Evolutionary conservation across 2,113 vertebrate genomes (phyloP).

Genomic region (Callaeas wilsoni): DNA sequence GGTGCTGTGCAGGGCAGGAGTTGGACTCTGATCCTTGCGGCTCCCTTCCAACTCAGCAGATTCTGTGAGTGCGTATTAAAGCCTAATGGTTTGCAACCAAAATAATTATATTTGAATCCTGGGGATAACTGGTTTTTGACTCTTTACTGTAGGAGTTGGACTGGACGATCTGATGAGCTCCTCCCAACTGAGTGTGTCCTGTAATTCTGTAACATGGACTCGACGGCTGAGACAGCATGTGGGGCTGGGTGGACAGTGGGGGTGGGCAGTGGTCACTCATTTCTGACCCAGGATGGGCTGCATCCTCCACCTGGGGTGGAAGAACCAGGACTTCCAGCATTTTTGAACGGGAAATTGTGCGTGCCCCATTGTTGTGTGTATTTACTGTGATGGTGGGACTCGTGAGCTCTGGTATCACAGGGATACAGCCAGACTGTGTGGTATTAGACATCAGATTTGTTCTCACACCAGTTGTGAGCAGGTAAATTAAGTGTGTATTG

Average conservation of each 20-base stretch:
- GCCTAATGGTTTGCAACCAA: neutral
- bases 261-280: neutral
- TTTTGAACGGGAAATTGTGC: neutral
- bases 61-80: neutral
- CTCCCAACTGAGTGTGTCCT: neutral
- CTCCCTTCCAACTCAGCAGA: neutral
- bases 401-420: fast-evolving
- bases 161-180: neutral
- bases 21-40: too few species aligned
- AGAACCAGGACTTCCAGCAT: neutral
- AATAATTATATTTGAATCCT: neutral
- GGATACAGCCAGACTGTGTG: neutral
- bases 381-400: neutral
- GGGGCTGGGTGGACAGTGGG: fast-evolving
- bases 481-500: neutral
- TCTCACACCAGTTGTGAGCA: neutral
- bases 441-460: neutral
- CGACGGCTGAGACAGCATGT: fast-evolving
- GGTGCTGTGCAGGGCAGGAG: neutral
- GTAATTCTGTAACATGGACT: neutral
- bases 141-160: neutral
- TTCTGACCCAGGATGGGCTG: neutral
- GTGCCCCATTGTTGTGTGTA: fast-evolving
- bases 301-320: neutral
- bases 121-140: neutral